Evolutionary conservation across 2,888 invertebrate genomes (phyloP).

Genomic region (Apamea epomidion): DNA sequence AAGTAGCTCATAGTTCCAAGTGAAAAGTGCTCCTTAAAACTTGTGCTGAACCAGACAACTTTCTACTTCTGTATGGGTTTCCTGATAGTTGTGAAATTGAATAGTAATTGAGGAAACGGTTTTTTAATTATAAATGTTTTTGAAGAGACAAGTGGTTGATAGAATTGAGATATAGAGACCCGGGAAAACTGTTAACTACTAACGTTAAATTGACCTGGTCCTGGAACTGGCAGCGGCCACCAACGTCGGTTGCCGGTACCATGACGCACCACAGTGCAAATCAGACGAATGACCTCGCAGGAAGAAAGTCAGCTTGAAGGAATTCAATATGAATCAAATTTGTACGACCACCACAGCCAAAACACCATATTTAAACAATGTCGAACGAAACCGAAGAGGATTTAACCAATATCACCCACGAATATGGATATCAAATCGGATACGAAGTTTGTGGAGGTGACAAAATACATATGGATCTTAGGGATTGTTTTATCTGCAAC

Average conservation of each 20-base stretch:
- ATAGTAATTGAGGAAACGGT: not conserved
- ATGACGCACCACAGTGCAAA: not conserved
- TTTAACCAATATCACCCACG: not conserved
- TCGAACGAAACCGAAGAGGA: slow-evolving; percentile 7
- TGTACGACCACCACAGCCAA: not conserved
- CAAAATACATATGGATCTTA: slow-evolving; percentile 10
- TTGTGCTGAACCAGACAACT: not conserved
- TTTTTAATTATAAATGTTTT: not conserved
- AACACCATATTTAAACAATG: slow-evolving; percentile 21
- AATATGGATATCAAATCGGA: slow-evolving; percentile 4
- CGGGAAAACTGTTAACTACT: not conserved
- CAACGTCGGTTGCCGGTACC: not conserved
- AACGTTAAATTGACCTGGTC: not conserved
- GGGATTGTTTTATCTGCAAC: slow-evolving; percentile 17
- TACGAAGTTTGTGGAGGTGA: not conserved
- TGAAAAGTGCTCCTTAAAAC: not conserved
- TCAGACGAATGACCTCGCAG: not conserved
- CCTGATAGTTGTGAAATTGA: not conserved
- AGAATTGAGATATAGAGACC: not conserved
- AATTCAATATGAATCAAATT: slow-evolving; percentile 15
- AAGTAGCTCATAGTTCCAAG: not conserved
- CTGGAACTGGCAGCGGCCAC: not conserved
- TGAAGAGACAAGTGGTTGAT: not conserved
- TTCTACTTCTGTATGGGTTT: not conserved
- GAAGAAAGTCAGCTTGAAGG: not conserved